Percentiles rank a stretch among this genome's conserved stretches.
phyloP scores from a whole-genome alignment of 2,888 invertebrate genomes.

The Sphecodes monilicornis region DNA sequence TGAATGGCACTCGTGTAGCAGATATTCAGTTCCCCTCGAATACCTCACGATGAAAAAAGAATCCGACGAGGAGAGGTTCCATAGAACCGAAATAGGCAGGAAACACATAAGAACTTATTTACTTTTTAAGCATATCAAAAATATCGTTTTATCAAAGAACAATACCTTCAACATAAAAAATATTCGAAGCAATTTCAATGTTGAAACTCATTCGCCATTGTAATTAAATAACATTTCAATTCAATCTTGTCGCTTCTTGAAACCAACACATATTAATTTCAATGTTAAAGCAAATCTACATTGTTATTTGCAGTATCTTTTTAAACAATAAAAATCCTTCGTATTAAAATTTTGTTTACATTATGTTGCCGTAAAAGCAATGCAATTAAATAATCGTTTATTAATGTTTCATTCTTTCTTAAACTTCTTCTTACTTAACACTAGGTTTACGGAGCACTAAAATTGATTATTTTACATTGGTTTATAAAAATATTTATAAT shows the following conservation, averaged over 20 bases:
- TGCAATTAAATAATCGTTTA: no score
- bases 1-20: conserved; percentile 56
- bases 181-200: background rate
- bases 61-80: conserved; percentile 47
- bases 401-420: no score
- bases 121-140: conserved; percentile 41
- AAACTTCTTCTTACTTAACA: no score
- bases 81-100: conserved; percentile 39
- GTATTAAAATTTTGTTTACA: background rate
- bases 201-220: background rate
- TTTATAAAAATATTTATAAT: no score
- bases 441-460: no score
- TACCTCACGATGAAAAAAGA: conserved; percentile 58
- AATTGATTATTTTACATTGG: no score
- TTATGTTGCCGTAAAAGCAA: no score
- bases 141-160: conserved; percentile 35
- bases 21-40: conserved; percentile 64
- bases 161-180: background rate
- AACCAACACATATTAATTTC: background rate
- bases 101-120: conserved; percentile 56
- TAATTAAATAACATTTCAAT: conserved; percentile 17
- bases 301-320: background rate
- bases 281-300: background rate
- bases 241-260: background rate
- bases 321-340: background rate